Percentiles rank a stretch among this genome's conserved stretches.
Evolutionary conservation across 2,113 vertebrate genomes (phyloP).

Genomic region (Bubo scandiacus): DNA sequence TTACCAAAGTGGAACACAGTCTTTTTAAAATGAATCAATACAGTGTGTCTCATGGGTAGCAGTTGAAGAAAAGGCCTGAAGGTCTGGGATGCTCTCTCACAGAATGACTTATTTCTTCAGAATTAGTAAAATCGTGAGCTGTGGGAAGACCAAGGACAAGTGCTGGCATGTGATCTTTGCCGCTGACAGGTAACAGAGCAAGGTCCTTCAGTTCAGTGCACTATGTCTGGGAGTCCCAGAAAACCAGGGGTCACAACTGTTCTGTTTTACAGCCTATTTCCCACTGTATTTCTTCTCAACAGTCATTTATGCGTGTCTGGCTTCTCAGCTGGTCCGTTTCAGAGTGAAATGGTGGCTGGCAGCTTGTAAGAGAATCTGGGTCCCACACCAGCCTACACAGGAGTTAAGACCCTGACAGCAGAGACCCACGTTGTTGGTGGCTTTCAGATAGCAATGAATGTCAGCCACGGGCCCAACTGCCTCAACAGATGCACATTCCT

Average conservation of each 20-base stretch:
- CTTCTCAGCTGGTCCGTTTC: neutral
- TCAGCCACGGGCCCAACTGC: conserved; percentile 14
- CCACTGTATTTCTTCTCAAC: neutral
- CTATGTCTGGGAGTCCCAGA: neutral
- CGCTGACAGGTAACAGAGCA: neutral
- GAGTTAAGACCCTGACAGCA: neutral
- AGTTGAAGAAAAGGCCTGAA: neutral
- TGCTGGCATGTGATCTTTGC: neutral
- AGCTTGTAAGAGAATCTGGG: neutral
- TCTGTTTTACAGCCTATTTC: neutral
- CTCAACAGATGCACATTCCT: conserved; percentile 60
- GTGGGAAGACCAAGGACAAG: neutral
- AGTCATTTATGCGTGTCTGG: neutral
- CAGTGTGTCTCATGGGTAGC: neutral
- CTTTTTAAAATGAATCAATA: neutral
- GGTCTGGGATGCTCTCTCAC: neutral
- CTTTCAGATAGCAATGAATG: neutral
- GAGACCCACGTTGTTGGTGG: neutral
- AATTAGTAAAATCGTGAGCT: neutral
- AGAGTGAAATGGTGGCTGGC: neutral
- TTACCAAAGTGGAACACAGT: neutral
- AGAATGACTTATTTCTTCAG: neutral
- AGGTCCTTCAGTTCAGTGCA: neutral
- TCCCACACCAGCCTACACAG: neutral
- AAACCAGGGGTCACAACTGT: neutral